A percentile compares a stretch with the other conserved stretches of the same genome.
phyloP scores from a whole-genome alignment of 2,797 vertebrate genomes.

The Hephaestus fuliginosus region DNA sequence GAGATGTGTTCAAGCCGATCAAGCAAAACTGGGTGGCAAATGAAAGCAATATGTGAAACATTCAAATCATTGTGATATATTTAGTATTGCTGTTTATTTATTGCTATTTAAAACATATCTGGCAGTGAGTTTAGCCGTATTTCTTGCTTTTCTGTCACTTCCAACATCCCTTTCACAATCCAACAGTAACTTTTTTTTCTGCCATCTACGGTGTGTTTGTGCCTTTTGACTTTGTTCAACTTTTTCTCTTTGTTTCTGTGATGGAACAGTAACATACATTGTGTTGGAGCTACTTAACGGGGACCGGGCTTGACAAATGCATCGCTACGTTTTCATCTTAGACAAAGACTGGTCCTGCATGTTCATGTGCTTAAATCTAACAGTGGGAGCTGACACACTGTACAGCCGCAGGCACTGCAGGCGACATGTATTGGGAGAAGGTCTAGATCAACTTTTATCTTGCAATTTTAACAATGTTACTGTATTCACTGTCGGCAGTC shows the following conservation, averaged over 20 bases:
- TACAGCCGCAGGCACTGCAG: background rate
- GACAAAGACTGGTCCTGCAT: background rate
- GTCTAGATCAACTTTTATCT: conserved; percentile 2
- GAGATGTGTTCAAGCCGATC: too few relatives aligned
- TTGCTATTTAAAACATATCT: background rate
- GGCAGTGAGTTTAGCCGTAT: background rate
- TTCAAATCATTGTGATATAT: background rate
- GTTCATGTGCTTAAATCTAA: background rate
- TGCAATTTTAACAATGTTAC: background rate
- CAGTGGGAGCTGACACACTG: background rate
- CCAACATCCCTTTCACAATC: background rate
- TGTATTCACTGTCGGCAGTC: conserved; percentile 18
- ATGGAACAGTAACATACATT: too few relatives aligned
- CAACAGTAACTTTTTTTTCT: background rate
- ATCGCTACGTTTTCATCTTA: too few relatives aligned
- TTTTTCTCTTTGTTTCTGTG: too few relatives aligned
- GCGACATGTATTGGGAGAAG: background rate
- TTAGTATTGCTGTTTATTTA: background rate
- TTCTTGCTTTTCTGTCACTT: background rate
- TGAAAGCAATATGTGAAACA: background rate
- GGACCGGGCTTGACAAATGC: too few relatives aligned
- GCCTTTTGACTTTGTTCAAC: too few relatives aligned
- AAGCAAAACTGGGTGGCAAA: background rate
- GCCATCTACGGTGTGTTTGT: too few relatives aligned
- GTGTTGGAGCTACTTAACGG: too few relatives aligned